These are phyloP conservation scores for Hemitrygon akajei DNA, from an alignment of 2,797 vertebrate species.

Conservation along the genomic window DNA sequence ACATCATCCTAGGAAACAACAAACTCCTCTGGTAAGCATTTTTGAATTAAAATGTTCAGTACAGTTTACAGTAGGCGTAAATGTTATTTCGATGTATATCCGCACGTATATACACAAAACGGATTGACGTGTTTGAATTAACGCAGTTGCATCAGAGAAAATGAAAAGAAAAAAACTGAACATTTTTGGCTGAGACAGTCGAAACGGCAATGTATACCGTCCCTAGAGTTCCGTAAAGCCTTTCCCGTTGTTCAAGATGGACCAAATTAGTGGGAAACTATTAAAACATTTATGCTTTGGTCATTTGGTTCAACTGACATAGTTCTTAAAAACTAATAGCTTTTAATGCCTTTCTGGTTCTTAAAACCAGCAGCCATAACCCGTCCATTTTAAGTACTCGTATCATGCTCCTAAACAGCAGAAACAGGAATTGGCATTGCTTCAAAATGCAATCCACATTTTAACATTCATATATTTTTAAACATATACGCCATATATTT, in stretches of 20 bases:
- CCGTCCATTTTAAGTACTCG: slow-evolving; percentile 35
- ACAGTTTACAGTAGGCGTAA: not conserved
- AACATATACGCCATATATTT: not conserved
- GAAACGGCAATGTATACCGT: not conserved
- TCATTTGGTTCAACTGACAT: not conserved
- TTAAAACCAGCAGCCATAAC: slow-evolving; percentile 30
- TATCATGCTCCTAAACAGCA: not conserved
- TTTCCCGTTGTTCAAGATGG: not conserved
- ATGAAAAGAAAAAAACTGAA: not conserved
- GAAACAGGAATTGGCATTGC: not conserved
- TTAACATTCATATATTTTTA: not conserved
- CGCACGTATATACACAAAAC: not conserved
- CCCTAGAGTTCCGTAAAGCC: not conserved
- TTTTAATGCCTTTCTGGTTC: not conserved
- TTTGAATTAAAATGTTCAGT: not conserved
- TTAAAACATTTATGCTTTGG: not conserved
- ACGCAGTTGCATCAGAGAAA: slow-evolving; percentile 11
- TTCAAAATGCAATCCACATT: not conserved
- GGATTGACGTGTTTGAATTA: slow-evolving; percentile 11
- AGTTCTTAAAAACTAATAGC: not conserved
- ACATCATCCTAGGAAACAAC: not conserved
- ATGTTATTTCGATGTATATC: not conserved
- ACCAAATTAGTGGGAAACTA: not conserved
- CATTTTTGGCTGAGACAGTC: not conserved
- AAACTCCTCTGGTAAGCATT: not conserved